Base-by-base conservation (phyloP, 2,888 invertebrate genomes). In the Baronia brevicornis region DNA sequence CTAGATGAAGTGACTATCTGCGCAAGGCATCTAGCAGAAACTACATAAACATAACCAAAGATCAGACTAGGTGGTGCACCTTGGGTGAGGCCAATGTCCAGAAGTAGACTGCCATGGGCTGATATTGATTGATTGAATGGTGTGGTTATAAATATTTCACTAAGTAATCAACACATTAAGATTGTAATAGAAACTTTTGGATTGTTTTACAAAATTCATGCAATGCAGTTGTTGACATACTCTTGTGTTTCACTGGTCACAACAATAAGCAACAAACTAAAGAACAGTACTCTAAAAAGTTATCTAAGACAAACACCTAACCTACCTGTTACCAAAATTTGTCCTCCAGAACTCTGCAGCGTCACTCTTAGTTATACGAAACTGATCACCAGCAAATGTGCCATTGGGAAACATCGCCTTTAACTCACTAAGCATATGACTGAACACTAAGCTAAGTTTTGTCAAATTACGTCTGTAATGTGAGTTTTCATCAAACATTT, bases 401-500 rank as follows among this genome's bases (percentile, higher is more conserved):
- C 98, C 98, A 70, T 93, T 94, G 0, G 98, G 98, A 75, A 98
- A 99, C 61, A 98, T 92, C 19, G 99, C 98, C 84, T 98, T 98
- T 44, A 99, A 85, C 85, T 99, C 99, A 66, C 97, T 97, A 51
- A 99, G 88, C 98, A 99, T 99, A 87, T 99, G 99, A 69, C 97
- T 98, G 84, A 99, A 99, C 50, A 98, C 98, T 61, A 99, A 89
- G 79, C 98, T 98, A 23, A 98, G 89, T 86, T 98, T 99, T 28
- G 97, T 99, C 60, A 99, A 84, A 78, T 97, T 97, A 51, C 98
- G 87, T 45, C 99, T 88, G 62, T 96, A 97, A 59, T 95, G 94
- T 6, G 84, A 84, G 52, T 93, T 92, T 74, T 98, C 98, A 58
- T 98, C 98, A 73, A 97, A 98, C 96, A 99, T 96, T 73, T 96